phyloP scores from a whole-genome alignment of 2,113 vertebrate species.

The Baryphthengus martii region DNA sequence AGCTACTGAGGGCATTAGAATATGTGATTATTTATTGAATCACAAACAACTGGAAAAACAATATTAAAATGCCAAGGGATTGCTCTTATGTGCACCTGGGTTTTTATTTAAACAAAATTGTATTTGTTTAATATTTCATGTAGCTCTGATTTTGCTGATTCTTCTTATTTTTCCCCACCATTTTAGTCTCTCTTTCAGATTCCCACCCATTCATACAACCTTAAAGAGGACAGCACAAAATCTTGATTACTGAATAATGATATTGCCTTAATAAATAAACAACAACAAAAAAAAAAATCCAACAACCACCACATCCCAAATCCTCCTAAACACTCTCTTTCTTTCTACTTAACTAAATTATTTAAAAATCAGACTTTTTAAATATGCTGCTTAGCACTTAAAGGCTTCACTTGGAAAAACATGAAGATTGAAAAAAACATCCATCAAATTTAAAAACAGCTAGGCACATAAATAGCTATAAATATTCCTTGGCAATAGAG shows the following conservation, averaged over 20 bases:
- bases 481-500: background rate
- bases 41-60: background rate
- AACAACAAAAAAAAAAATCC: background rate
- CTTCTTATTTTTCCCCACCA: background rate
- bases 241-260: background rate
- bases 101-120: background rate
- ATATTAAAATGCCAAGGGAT: background rate
- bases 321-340: background rate
- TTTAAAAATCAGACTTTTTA: background rate
- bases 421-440: background rate
- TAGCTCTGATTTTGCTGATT: background rate
- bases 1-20: slow-evolving; percentile 33
- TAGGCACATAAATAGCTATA: background rate
- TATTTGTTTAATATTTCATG: background rate
- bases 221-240: background rate
- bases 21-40: background rate
- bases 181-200: background rate
- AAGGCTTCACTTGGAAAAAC: background rate
- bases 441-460: background rate
- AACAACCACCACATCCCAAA: background rate
- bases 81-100: background rate
- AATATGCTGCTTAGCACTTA: background rate
- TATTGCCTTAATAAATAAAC: background rate
- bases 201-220: background rate
- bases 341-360: background rate